These are phyloP conservation scores for Trichosurus vulpecula DNA, from an alignment of 2,797 vertebrate species.

Conservation along the genomic window DNA sequence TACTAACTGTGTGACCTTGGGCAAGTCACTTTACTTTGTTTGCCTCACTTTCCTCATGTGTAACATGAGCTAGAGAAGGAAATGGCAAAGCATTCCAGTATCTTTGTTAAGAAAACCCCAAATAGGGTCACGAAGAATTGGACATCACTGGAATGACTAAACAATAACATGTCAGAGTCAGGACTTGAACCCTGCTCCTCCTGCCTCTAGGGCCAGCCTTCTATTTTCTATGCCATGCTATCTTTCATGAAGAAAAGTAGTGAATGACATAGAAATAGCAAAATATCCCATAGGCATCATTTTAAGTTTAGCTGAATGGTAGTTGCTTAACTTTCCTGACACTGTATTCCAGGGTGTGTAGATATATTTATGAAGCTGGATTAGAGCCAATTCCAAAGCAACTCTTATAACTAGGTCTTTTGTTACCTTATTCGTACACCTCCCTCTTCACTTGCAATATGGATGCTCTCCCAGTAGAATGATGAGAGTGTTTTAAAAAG, in stretches of 20 bases:
- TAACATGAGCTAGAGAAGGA: background rate
- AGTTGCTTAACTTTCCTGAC: background rate
- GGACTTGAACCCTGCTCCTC: background rate
- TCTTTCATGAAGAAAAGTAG: conserved; percentile 5
- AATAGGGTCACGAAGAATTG: background rate
- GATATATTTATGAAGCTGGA: background rate
- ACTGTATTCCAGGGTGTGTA: background rate
- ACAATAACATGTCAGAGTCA: too few species aligned
- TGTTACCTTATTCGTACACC: background rate
- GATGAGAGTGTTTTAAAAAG: conserved; percentile 26
- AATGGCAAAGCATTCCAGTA: background rate
- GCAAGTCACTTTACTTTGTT: background rate
- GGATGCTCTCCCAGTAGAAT: background rate
- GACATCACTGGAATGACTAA: too few species aligned
- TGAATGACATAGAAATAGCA: conserved; percentile 1
- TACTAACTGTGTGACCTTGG: background rate
- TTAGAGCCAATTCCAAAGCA: conserved; percentile 10
- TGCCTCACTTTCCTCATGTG: background rate
- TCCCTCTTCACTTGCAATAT: background rate
- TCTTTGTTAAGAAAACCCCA: background rate
- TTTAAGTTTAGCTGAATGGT: conserved; percentile 26
- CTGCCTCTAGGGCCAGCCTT: too few species aligned
- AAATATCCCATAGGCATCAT: background rate
- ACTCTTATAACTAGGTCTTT: background rate
- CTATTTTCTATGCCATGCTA: too few species aligned